Evolutionary conservation across 2,113 vertebrate species (phyloP).

Genomic region (Lamprologus lemairii): DNA sequence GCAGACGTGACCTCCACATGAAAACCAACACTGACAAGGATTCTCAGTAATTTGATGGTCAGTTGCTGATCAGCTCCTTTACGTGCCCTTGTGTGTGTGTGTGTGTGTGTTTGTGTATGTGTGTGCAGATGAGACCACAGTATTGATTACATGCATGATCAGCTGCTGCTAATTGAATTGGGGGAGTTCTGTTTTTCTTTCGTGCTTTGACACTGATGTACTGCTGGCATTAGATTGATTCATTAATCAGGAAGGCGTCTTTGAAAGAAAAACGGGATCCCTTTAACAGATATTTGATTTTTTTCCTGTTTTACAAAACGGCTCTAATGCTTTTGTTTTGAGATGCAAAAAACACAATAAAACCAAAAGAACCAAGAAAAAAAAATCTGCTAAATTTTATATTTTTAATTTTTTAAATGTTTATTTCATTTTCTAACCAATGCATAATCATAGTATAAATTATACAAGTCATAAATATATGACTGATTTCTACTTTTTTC

Average conservation of each 20-base stretch:
- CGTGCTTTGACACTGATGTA: background rate
- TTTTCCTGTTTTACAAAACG: background rate
- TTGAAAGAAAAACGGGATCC: background rate
- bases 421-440: background rate
- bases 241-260: background rate
- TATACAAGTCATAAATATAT: background rate
- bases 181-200: background rate
- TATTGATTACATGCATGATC: slow-evolving; percentile 23
- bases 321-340: background rate
- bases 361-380: background rate
- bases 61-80: background rate
- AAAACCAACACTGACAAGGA: background rate
- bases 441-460: background rate
- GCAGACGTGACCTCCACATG: background rate
- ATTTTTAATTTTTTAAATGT: background rate
- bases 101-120: background rate
- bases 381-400: background rate
- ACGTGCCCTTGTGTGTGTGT: background rate
- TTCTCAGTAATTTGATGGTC: slow-evolving; percentile 1
- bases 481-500: background rate
- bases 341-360: background rate
- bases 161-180: slow-evolving; percentile 24
- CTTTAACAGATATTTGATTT: background rate
- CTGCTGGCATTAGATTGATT: background rate
- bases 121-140: background rate